Evolutionary conservation across 2,888 invertebrate genomes (phyloP), one percentile per base, ranked within the genome.

Genomic region (Terebella lapidaria): DNA sequence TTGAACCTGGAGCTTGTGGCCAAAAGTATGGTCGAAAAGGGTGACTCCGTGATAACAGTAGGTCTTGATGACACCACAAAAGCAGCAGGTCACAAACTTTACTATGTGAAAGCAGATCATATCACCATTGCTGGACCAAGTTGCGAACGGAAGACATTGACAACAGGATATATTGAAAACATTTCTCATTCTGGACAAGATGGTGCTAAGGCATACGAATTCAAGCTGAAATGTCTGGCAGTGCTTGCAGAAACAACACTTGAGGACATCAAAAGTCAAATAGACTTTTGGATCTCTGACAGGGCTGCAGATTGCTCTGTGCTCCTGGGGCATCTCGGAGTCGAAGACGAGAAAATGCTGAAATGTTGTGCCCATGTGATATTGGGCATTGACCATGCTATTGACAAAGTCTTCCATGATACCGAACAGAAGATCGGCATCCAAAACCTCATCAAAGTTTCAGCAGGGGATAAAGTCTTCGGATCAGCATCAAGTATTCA

Each of bases 21-120:
- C 18, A 35, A 18, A 35, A 18, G 18, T 10, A 53, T 53, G 25
- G 15, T 53, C 10, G 26, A 53, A 15, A 53, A 53, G 24, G 26
- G 26, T 10, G 54, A 53, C 28, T 25, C 4, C 27, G 20, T 53
- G 10, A 27, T 53, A 24, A 53, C 54, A 26, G 54, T 53, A 53
- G 54, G 54, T 15, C 20, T 53, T 5, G 54, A 53, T 26, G 54
- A 53, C 27, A 53, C 54, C 10, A 53, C 54, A 4, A 53, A 53
- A 24, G 54, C 54, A 53, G 54, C 54, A 10, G 54, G 54, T 26
- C 54, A 53, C 20, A 4, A 10, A 4, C 54, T 20, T 22, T 53
- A 53, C 24, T 24, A 53, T 53, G 54, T 53, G 22, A 53, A 53
- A 53, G 54, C 54, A 26, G 54, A 53, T 24, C 54, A 53, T 20